These are phyloP conservation scores for Neostethus bicornis DNA, from an alignment of 2,797 vertebrate genomes.

Conservation along the genomic window DNA sequence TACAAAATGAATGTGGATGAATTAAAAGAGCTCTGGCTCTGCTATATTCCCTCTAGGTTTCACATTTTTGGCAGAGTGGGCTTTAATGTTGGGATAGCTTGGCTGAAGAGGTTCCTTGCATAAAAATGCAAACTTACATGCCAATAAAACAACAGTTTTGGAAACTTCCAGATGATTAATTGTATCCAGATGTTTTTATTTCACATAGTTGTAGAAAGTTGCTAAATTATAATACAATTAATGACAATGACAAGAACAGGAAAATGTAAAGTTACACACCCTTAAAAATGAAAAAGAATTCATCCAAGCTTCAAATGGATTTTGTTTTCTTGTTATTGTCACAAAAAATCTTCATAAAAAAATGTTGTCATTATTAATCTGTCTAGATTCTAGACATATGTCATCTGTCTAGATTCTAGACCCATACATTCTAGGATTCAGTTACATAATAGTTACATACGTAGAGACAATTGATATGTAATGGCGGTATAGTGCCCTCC, in stretches of 20 bases:
- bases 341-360: too few relatives aligned
- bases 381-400: too few relatives aligned
- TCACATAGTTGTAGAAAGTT: constrained; percentile 21
- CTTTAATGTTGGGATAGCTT: constrained; percentile 21
- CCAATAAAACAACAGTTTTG: constrained; percentile 11
- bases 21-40: constrained; percentile 9
- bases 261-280: too few relatives aligned
- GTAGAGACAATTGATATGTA: not conserved
- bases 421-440: not conserved
- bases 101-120: constrained; percentile 14
- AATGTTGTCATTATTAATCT: too few relatives aligned
- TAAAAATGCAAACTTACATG: constrained; percentile 12
- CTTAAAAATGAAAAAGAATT: too few relatives aligned
- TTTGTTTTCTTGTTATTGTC: too few relatives aligned
- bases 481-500: constrained; percentile 3
- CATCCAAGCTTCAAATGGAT: too few relatives aligned
- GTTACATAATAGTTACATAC: not conserved
- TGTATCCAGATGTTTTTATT: constrained; percentile 13
- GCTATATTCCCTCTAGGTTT: constrained; percentile 33
- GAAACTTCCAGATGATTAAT: constrained; percentile 3
- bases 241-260: constrained; percentile 15
- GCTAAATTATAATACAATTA: constrained; percentile 22
- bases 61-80: constrained; percentile 30
- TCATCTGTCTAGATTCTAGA: too few relatives aligned
- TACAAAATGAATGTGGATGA: constrained; percentile 25